Percentiles rank a stretch among this genome's conserved stretches.
Evolutionary conservation across 2,797 vertebrate genomes (phyloP).

Genomic region (Myripristis murdjan): DNA sequence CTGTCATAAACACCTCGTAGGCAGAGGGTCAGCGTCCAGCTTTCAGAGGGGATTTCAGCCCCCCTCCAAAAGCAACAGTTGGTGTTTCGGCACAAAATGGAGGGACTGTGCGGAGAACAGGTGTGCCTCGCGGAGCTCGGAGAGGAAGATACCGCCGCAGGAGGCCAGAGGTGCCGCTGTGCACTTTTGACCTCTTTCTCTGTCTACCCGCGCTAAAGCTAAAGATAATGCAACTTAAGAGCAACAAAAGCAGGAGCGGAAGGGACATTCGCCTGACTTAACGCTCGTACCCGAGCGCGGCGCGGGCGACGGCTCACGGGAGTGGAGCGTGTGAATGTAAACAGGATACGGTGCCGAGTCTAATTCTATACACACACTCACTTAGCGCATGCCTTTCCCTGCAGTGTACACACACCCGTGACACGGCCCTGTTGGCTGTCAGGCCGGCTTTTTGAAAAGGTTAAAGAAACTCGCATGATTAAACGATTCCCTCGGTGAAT

Average conservation of each 20-base stretch:
- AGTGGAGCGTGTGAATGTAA: constrained; percentile 59
- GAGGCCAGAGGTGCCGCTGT: neutral
- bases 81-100: constrained; percentile 52
- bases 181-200: constrained; percentile 20
- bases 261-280: constrained; percentile 28
- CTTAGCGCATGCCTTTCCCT: constrained; percentile 66
- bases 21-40: constrained; percentile 30
- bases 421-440: constrained; percentile 33
- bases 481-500: constrained; percentile 65
- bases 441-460: constrained; percentile 25
- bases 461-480: constrained; percentile 61
- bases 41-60: constrained; percentile 41
- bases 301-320: constrained; percentile 13
- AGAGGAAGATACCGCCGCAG: neutral
- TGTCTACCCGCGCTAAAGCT: constrained; percentile 5
- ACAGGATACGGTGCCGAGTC: constrained; percentile 58
- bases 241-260: neutral
- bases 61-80: constrained; percentile 47
- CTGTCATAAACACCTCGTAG: constrained; percentile 68
- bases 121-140: constrained; percentile 39
- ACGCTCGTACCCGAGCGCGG: neutral
- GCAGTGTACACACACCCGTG: constrained; percentile 69
- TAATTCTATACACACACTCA: constrained; percentile 66
- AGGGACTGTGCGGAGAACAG: constrained; percentile 48
- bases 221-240: constrained; percentile 18